Evolutionary conservation across 64 coral and sea anemone species (phyloP), one percentile per base, ranked within the genome.

Genomic region (Exaiptasia diaphana): DNA sequence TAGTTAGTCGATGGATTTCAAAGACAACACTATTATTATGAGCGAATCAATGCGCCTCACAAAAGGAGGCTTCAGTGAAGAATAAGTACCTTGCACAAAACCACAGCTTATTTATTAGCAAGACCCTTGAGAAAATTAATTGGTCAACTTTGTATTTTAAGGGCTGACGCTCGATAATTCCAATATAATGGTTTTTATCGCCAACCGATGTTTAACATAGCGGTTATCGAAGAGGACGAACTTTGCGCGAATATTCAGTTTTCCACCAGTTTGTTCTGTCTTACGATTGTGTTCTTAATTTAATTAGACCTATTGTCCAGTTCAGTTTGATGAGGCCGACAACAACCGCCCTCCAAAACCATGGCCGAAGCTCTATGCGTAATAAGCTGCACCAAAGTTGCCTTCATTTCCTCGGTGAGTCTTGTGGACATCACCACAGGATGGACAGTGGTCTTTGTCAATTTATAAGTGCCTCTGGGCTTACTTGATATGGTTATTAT

Each of bases 301-400:
- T 73, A 73, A 73, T 73, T 73, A 73, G 5, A 45, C 1, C 20
- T 31, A 73, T 73, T 73, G 69, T 73, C 11, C 28, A 3, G 1
- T 2, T 8, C 6, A 20, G 0, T 73, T 73, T 73, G 69, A 73
- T 22, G 69, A 23, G 20, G 38, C 69, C 69, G 69, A 73, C 69
- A 44, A n/a, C 26, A 28, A 26, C 69, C 38, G 38, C 69, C 27
- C 45, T 49, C 38, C 15, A 35, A 27, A 29, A 32, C 0, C 27
- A 22, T 20, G 39, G 5, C 45, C 27, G 23, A 3, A 49, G 38
- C 10, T 73, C 22, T 40, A 49, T 40, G 44, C 38, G 44, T 73
- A n/a, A 25, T 10, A 48, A 45, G 23, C 7, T 12, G 14, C 69
- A 42, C 14, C 8, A 20, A 49, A 25, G 5, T 71, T 69, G 38